Conservation (phyloP, 2,888 invertebrate species). For the Drosophila mulleri region DNA sequence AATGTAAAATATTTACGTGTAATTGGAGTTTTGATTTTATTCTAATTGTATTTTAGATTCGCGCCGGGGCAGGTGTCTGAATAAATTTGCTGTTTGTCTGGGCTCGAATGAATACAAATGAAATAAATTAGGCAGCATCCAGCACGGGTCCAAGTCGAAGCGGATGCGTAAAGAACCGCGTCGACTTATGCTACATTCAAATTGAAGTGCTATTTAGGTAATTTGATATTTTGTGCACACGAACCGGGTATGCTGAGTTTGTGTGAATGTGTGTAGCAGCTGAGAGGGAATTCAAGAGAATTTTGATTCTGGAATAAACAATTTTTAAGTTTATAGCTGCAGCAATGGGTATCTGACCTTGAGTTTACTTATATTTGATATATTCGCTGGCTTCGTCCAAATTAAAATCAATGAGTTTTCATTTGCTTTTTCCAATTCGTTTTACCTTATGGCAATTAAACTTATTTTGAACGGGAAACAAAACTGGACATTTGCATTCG, state of each 20-base stretch:
- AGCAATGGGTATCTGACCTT: background rate
- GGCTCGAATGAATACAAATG: slow-evolving; percentile 62
- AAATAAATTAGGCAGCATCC: slow-evolving; percentile 58
- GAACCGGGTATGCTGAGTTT: background rate
- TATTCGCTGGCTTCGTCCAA: background rate
- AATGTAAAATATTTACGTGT: slow-evolving; percentile 3
- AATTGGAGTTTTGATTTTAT: slow-evolving; percentile 22
- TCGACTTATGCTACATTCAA: slow-evolving; percentile 26
- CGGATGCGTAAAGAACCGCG: slow-evolving; percentile 2
- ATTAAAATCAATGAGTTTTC: slow-evolving; percentile 54
- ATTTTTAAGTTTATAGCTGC: background rate
- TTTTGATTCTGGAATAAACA: background rate
- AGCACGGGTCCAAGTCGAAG: slow-evolving; percentile 18
- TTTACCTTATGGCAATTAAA: slow-evolving; percentile 54
- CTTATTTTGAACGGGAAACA: slow-evolving; percentile 26
- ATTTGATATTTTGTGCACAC: background rate
- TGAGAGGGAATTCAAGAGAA: no score
- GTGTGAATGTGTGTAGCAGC: no score
- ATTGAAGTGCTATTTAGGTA: slow-evolving; percentile 33
- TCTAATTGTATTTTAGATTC: slow-evolving; percentile 27
- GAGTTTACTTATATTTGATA: background rate
- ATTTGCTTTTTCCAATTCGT: slow-evolving; percentile 12
- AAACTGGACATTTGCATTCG: slow-evolving; percentile 40
- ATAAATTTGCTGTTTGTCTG: slow-evolving; percentile 33
- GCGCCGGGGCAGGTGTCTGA: slow-evolving; percentile 1